Evolutionary conservation across 2,113 vertebrate genomes (phyloP).

Genomic region (Cyrtonyx montezumae): DNA sequence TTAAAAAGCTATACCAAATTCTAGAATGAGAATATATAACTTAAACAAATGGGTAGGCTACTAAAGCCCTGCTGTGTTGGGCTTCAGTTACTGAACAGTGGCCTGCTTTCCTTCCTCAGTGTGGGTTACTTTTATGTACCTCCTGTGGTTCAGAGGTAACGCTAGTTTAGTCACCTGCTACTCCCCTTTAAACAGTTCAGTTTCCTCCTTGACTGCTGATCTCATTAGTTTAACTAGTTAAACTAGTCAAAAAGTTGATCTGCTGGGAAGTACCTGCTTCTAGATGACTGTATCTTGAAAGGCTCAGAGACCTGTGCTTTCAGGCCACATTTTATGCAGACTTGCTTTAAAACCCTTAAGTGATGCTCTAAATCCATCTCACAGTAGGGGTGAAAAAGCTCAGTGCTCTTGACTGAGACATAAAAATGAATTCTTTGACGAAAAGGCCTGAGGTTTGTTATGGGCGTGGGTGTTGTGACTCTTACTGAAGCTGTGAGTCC

Average conservation of each 20-base stretch:
- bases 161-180: not conserved
- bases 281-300: not conserved
- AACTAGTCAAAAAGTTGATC: not conserved
- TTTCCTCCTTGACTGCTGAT: not conserved
- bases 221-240: not conserved
- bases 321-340: not conserved
- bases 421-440: not conserved
- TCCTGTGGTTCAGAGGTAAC: not conserved
- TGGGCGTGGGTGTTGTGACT: not conserved
- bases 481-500: not conserved
- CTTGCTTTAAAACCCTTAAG: not conserved
- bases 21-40: not conserved
- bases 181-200: not conserved
- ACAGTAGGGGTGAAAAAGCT: not conserved
- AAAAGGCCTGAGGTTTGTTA: not conserved
- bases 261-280: not conserved
- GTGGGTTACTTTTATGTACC: not conserved
- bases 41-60: not conserved
- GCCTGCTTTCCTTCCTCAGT: not conserved
- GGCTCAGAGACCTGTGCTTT: not conserved
- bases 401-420: not conserved
- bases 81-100: accelerated
- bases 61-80: not conserved
- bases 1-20: not conserved
- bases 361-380: not conserved